phyloP scores from a whole-genome alignment of 2,113 vertebrate species.

The Prunella fulvescens region DNA sequence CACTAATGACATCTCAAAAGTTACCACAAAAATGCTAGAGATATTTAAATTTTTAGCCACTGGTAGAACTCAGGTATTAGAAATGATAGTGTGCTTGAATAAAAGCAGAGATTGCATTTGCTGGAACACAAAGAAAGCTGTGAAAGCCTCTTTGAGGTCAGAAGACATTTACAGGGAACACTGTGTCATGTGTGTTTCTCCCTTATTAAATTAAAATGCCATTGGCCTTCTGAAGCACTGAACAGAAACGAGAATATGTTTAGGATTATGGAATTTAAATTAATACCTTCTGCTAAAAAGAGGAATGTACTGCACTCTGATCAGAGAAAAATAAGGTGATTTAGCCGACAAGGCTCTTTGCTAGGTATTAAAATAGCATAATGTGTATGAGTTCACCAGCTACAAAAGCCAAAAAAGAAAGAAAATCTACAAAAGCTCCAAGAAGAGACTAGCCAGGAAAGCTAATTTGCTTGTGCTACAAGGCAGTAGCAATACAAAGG shows the following conservation, averaged over 20 bases:
- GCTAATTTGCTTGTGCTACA: neutral
- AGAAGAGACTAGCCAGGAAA: neutral
- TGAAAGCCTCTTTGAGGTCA: neutral
- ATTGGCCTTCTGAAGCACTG: constrained; percentile 54
- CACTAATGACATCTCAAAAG: neutral
- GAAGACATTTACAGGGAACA: constrained; percentile 33
- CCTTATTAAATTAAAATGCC: constrained; percentile 58
- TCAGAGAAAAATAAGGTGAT: constrained; percentile 58
- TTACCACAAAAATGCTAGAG: neutral
- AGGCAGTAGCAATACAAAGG: neutral
- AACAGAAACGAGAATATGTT: constrained; percentile 53
- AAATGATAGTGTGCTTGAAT: neutral
- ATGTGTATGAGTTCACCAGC: constrained; percentile 26
- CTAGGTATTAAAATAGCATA: constrained; percentile 55
- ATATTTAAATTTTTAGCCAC: neutral
- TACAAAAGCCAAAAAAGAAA: constrained; percentile 14
- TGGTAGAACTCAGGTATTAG: neutral
- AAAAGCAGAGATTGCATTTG: constrained; percentile 1
- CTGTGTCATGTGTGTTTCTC: constrained; percentile 15
- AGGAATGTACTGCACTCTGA: constrained; percentile 29
- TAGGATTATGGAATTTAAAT: constrained; percentile 68
- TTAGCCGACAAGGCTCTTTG: constrained; percentile 54
- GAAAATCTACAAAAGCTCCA: neutral
- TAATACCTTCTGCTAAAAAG: constrained; percentile 60
- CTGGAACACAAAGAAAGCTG: constrained; percentile 8